Evolutionary conservation across 2,888 invertebrate genomes (phyloP).

Genomic region (Tetragonula carbonaria): DNA sequence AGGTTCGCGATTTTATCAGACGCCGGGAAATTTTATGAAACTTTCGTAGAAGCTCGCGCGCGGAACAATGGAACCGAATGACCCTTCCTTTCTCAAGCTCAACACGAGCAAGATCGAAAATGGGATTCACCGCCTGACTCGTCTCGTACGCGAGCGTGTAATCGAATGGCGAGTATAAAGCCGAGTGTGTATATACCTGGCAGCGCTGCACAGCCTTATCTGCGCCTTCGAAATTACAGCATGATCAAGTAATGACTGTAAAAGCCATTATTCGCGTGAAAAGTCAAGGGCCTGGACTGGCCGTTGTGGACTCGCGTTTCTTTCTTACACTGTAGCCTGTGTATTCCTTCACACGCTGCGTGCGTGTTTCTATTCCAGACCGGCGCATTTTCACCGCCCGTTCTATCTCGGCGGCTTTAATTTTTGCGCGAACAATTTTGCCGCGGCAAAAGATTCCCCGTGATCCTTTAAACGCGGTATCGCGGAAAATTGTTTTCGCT

Average conservation of each 20-base stretch:
- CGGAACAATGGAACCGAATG: constrained; percentile 16
- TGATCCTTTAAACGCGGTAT: not conserved
- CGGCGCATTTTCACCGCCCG: not conserved
- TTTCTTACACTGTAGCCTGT: not conserved
- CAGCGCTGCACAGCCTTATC: constrained; percentile 45
- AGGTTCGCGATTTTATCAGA: constrained; percentile 12
- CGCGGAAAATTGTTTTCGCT: constrained; percentile 18
- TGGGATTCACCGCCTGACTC: constrained; percentile 46
- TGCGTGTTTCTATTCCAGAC: constrained; percentile 9
- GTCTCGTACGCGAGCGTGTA: constrained; percentile 41
- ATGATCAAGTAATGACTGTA: constrained; percentile 63
- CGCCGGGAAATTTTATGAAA: constrained; percentile 8
- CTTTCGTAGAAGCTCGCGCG: constrained; percentile 1
- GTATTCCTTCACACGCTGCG: not conserved
- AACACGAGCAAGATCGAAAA: constrained; percentile 43
- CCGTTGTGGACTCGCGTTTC: constrained; percentile 14
- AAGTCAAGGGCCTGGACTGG: constrained; percentile 9
- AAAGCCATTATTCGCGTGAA: constrained; percentile 56
- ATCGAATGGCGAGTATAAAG: constrained; percentile 48
- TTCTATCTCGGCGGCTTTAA: constrained; percentile 49
- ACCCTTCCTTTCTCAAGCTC: constrained; percentile 8
- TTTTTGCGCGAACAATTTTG: constrained; percentile 19
- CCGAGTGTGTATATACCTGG: constrained; percentile 11
- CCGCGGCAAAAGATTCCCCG: not conserved
- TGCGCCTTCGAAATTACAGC: constrained; percentile 62